Conservation (phyloP, 2,113 vertebrate genomes). For the Nesoenas mayeri region DNA sequence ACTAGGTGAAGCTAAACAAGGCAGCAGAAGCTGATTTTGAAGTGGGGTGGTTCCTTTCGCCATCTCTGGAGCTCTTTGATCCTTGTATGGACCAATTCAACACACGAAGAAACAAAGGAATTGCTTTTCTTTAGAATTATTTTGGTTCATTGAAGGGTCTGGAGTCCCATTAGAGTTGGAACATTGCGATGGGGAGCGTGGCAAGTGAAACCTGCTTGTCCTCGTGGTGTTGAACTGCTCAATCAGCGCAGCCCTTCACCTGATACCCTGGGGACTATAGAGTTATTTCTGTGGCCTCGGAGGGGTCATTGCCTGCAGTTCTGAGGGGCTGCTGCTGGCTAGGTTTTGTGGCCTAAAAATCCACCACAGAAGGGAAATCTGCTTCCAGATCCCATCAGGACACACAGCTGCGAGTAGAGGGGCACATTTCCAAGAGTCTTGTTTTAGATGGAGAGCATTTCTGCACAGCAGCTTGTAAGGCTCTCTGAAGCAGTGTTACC, state of each 20-base stretch:
- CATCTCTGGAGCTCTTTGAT: neutral
- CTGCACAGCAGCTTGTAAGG: neutral
- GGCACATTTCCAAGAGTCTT: neutral
- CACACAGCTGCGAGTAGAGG: neutral
- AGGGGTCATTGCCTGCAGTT: neutral
- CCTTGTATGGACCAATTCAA: neutral
- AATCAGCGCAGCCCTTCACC: neutral
- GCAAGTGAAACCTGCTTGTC: neutral
- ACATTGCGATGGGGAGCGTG: accelerated
- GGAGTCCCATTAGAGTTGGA: neutral
- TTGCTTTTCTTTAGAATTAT: neutral
- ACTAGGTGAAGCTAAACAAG: neutral
- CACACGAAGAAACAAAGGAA: accelerated
- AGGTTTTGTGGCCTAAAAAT: neutral
- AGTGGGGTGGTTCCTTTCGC: neutral
- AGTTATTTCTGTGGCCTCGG: neutral
- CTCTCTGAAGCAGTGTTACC: neutral
- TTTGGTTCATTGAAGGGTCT: neutral
- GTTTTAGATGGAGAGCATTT: neutral
- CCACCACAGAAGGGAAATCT: neutral
- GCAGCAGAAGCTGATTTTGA: neutral
- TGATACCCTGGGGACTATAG: neutral
- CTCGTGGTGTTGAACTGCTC: neutral
- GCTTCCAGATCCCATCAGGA: neutral
- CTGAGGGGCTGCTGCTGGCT: neutral